Conservation (phyloP, 1,140 invertebrate genomes). For the Eupristina koningsbergeri region DNA sequence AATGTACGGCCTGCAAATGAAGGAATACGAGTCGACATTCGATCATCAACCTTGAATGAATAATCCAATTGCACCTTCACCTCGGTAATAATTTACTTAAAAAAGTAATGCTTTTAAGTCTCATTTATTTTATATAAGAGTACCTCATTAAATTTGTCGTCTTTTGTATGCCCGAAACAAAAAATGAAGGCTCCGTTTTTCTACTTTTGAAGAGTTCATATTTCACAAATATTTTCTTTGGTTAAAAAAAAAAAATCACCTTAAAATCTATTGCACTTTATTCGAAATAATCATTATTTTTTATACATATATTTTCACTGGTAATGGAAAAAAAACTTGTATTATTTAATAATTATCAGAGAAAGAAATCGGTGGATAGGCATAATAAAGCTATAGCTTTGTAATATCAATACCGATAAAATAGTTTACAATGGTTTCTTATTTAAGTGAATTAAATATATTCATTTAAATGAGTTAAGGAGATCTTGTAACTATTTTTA, state of each 20-base stretch:
- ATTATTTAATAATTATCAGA: too few relatives aligned
- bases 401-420: background rate
- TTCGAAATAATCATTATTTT: too few relatives aligned
- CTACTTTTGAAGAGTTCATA: conserved; percentile 1
- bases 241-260: background rate
- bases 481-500: background rate
- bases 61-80: conserved; percentile 45
- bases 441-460: background rate
- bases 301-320: too few relatives aligned
- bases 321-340: too few relatives aligned
- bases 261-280: too few relatives aligned
- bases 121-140: conserved; percentile 32
- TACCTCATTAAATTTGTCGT: conserved; percentile 19
- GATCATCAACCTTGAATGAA: conserved; percentile 50
- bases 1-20: conserved; percentile 27
- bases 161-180: background rate
- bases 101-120: conserved; percentile 22
- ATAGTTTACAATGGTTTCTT: background rate
- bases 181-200: conserved; percentile 16
- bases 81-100: conserved; percentile 33
- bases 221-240: background rate
- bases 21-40: conserved; percentile 40
- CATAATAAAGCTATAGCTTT: background rate
- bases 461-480: too few relatives aligned
- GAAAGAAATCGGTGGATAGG: too few relatives aligned